Evolutionary conservation across 2,888 invertebrate genomes (phyloP), one percentile per base, ranked within the genome.

Genomic region (Perithous albicinctus): DNA sequence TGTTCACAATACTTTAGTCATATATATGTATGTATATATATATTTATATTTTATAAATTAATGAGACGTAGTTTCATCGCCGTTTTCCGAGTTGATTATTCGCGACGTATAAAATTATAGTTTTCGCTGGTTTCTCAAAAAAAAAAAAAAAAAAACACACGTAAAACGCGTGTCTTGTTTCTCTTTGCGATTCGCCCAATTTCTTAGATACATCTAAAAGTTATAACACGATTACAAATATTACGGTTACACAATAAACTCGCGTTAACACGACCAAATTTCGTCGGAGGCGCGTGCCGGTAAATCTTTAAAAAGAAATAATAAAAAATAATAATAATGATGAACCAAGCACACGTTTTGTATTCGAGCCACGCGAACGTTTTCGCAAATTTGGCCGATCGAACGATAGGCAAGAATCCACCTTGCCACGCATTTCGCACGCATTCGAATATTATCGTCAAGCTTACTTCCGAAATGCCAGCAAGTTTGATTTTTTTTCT

Each of bases 21-120:
- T 69, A 43, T 73, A 26, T 46, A 12, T n/a, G n/a, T 51, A 29
- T 54, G n/a, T 41, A 59, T 43, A 15, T 35, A 35, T 64, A 29
- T 56, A 41, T 73, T 35, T 73, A 41, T 78, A 70, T 67, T 70
- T 63, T 63, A 80, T 75, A 70, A 75, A 74, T 74, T 69, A 79
- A 69, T 54, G 35, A 67, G 69, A 75, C 74, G 48, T 23, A 29
- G 29, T 74, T 35, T 20, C 20, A 26, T 51, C 29, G 18, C 8
- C 64, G 6, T 46, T 35, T 61, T 67, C 32, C 32, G 20, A 74
- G 35, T 79, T 66, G 32, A 32, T 76, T 69, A 48, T 70, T 23
- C 38, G 51, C 51, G 29, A 23, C 67, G 51, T 48, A 48, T 23
- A n/a, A n/a, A n/a, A n/a, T n/a, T n/a, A n/a, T n/a, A n/a, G n/a